Conservation (phyloP, 2,113 vertebrate species). For the Prunella himalayana region DNA sequence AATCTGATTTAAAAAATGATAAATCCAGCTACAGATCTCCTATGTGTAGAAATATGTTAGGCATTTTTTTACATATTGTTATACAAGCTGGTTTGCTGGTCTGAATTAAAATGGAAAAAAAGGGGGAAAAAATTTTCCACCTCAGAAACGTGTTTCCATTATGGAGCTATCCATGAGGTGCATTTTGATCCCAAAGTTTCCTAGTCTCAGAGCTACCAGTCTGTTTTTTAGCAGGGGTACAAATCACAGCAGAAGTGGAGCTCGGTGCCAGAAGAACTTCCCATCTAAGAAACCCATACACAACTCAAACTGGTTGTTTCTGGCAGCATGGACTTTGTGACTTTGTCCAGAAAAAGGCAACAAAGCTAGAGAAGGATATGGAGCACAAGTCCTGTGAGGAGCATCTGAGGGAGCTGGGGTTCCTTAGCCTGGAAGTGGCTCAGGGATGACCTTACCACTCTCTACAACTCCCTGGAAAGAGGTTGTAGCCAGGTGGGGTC, state of each 20-base stretch:
- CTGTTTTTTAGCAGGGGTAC: background rate
- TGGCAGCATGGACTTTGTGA: background rate
- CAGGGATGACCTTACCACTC: background rate
- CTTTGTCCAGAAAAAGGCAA: background rate
- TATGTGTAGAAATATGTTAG: background rate
- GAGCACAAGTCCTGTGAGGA: background rate
- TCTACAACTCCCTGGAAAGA: background rate
- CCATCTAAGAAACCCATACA: background rate
- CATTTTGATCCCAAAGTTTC: background rate
- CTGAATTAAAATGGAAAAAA: background rate
- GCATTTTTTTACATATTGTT: background rate
- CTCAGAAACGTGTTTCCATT: background rate
- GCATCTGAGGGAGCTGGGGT: background rate
- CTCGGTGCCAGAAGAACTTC: background rate
- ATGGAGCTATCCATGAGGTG: background rate
- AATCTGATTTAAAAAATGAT: background rate
- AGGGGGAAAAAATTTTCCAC: accelerated
- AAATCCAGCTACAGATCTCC: background rate
- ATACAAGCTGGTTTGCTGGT: background rate
- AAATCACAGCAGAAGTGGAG: background rate
- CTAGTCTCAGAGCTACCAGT: background rate
- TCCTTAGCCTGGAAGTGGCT: background rate
- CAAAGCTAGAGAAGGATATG: background rate
- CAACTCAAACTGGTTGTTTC: background rate
- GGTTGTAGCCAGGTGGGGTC: accelerated